Evolutionary conservation across 1,140 invertebrate genomes (phyloP), one percentile per base, ranked within the genome.

Genomic region (Zaprionus kolodkinae): DNA sequence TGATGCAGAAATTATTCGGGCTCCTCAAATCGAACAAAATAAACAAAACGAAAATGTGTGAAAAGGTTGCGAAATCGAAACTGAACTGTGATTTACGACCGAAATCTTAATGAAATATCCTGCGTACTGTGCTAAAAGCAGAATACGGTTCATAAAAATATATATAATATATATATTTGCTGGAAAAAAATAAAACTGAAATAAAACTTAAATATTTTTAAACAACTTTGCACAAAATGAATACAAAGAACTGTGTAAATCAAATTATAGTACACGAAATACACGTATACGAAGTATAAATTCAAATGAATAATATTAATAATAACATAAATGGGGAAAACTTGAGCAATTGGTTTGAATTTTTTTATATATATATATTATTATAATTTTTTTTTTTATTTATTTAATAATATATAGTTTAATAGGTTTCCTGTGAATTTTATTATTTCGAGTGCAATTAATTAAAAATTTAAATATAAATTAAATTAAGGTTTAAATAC

Each of bases 1-100:
- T 82, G 84, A 88, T 75, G 85, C 85, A 89, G 85, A 89, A 88
- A 89, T 75, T 81, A 84, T 88, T 89, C 52, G 36, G 17, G 21
- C 61, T 33, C 62, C 69, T 36, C 59, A 64, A 79, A 67, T 84
- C 67, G 70, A 63, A 48, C 78, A 70, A 85, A 78, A 86, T 78
- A 86, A 86, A 81, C 76, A 83, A 21, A 69, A 33, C 6, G 54
- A 45, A 45, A 45, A 15, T 45, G 40, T 45, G 40, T 45, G 40
- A 45, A 45, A 45, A 45, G 40, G 40, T 45, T 45, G 71, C 79
- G 75, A 60, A 76, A 70, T 55, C 35, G 9, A n/a, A 71, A n/a
- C 27, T 65, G 64, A 78, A 82, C 74, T 69, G 45, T 73, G 68
- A 82, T 59, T 69, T 61, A 64, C 13, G 54, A 38, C 40, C 35